Conservation (phyloP, 2,888 invertebrate genomes). For the Bhutanitis thaidina region DNA sequence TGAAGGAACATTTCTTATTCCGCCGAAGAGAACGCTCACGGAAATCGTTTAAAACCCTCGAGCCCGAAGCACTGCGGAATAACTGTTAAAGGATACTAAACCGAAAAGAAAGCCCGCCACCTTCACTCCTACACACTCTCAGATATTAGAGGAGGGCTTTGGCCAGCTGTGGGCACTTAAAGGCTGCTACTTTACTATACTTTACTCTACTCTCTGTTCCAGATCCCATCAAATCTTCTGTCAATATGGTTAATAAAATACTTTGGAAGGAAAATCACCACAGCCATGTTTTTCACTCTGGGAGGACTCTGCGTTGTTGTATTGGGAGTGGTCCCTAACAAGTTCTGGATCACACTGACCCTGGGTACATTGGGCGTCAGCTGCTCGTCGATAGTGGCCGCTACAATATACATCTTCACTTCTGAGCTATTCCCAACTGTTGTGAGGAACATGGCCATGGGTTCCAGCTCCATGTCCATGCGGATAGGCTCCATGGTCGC, state of each 20-base stretch:
- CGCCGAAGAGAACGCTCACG: too few relatives aligned
- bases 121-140: too few relatives aligned
- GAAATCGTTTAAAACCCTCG: too few relatives aligned
- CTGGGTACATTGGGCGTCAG: slow-evolving; percentile 88
- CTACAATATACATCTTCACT: slow-evolving; percentile 90
- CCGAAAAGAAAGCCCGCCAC: too few relatives aligned
- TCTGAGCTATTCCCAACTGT: slow-evolving; percentile 94
- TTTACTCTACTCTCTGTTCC: slow-evolving; percentile 53
- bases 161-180: too few relatives aligned
- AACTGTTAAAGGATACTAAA: too few relatives aligned
- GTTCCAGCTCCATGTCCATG: slow-evolving; percentile 90
- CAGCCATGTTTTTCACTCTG: slow-evolving; percentile 78
- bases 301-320: slow-evolving; percentile 82
- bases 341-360: slow-evolving; percentile 76
- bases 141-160: too few relatives aligned
- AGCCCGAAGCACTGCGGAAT: too few relatives aligned
- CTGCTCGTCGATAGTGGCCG: slow-evolving; percentile 88
- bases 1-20: too few relatives aligned
- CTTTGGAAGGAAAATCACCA: slow-evolving; percentile 83
- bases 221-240: slow-evolving; percentile 75
- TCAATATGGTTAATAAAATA: slow-evolving; percentile 80
- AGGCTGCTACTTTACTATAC: too few relatives aligned
- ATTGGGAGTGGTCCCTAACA: slow-evolving; percentile 75
- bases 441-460: slow-evolving; percentile 91
- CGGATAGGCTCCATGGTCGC: slow-evolving; percentile 91